These are phyloP conservation scores for Zoanthus gigantus DNA, from an alignment of 92 coral and sea anemone genomes.

Conservation along the genomic window DNA sequence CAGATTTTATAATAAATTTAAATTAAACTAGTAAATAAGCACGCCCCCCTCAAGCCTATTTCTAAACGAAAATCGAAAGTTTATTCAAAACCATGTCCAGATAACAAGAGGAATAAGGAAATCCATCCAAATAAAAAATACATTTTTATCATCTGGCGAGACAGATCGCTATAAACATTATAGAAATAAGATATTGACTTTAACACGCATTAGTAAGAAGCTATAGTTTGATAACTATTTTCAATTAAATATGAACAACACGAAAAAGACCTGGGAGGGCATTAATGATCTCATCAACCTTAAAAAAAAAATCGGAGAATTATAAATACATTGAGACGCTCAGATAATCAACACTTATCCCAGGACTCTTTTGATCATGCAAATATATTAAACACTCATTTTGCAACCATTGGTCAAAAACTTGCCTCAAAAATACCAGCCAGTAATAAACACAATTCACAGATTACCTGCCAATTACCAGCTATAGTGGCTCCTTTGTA, in stretches of 20 bases:
- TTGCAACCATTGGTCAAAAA: slow-evolving; percentile 53
- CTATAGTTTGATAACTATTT: slow-evolving; percentile 48
- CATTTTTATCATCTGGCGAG: too few species aligned
- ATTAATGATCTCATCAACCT: slow-evolving; percentile 52
- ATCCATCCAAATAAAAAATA: too few species aligned
- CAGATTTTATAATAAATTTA: too few species aligned
- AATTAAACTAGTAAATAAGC: too few species aligned
- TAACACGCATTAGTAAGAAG: slow-evolving; percentile 46
- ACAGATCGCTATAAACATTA: not conserved
- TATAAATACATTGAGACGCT: slow-evolving; percentile 24
- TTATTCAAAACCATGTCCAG: too few species aligned
- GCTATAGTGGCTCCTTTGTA: slow-evolving; percentile 40
- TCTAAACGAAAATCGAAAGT: too few species aligned
- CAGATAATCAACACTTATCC: slow-evolving; percentile 17
- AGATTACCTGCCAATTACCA: slow-evolving; percentile 50
- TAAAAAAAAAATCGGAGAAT: slow-evolving; percentile 21
- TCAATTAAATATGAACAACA: slow-evolving; percentile 43
- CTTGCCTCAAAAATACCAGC: slow-evolving; percentile 55
- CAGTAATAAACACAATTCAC: slow-evolving; percentile 31
- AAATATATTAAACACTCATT: slow-evolving; percentile 57
- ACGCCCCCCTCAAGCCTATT: too few species aligned
- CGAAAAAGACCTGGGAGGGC: slow-evolving; percentile 57
- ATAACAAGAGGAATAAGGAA: too few species aligned
- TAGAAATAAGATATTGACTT: not conserved
- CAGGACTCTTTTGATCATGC: slow-evolving; percentile 28